phyloP scores from a whole-genome alignment of 2,888 invertebrate species.

The Habroteleia sp. region DNA sequence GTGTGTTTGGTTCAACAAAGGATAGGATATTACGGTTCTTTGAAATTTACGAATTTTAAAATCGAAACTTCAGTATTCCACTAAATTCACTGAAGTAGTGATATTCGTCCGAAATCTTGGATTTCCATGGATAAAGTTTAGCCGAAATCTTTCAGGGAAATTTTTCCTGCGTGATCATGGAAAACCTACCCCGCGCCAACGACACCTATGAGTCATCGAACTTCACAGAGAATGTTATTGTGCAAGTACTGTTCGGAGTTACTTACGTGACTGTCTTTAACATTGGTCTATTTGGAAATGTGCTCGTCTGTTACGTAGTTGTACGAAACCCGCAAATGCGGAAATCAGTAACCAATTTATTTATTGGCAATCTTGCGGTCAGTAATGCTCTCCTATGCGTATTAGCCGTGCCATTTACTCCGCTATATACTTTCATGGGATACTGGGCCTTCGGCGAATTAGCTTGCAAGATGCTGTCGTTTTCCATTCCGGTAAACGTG shows the following conservation, averaged over 20 bases:
- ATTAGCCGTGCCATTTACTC: slow-evolving; percentile 97
- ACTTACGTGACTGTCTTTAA: slow-evolving; percentile 92
- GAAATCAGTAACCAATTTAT: slow-evolving; percentile 98
- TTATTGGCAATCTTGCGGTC: slow-evolving; percentile 97
- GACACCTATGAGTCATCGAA: slow-evolving; percentile 13
- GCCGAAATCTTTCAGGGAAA: neutral
- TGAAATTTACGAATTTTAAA: no score
- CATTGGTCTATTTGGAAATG: slow-evolving; percentile 93
- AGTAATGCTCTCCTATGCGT: slow-evolving; percentile 96
- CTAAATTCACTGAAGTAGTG: no score
- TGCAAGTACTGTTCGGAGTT: slow-evolving; percentile 88
- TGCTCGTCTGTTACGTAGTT: slow-evolving; percentile 96
- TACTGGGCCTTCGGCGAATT: slow-evolving; percentile 96
- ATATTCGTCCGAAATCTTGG: no score
- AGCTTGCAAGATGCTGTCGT: slow-evolving; percentile 95
- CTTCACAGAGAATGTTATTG: slow-evolving; percentile 81
- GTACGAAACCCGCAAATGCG: slow-evolving; percentile 94
- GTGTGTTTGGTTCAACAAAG: no score
- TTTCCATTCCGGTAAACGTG: slow-evolving; percentile 96
- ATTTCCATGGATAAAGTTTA: no score
- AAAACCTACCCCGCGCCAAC: slow-evolving; percentile 15
- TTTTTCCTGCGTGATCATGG: slow-evolving; percentile 9
- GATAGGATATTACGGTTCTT: no score
- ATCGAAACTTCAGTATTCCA: no score
- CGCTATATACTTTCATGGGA: slow-evolving; percentile 94